Conservation (phyloP, 1,140 invertebrate genomes). For the Diabrotica virgifera region DNA sequence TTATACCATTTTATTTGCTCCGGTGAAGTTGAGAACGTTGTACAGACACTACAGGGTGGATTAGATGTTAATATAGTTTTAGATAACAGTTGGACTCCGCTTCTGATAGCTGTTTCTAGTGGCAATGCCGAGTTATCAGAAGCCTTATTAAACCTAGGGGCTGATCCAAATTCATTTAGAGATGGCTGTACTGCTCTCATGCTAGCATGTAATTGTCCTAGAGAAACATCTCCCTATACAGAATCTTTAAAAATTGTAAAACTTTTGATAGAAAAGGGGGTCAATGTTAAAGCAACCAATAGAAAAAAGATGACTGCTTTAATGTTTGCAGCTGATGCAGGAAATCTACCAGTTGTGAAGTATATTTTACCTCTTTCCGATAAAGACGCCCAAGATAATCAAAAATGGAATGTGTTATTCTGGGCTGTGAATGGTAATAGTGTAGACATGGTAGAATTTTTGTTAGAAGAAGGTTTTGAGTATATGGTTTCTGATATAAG, state of each 20-base stretch:
- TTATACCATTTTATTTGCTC: constrained; percentile 26
- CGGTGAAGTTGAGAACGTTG: constrained; percentile 19
- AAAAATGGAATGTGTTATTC: constrained; percentile 51
- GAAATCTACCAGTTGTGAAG: constrained; percentile 45
- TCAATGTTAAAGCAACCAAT: constrained; percentile 47
- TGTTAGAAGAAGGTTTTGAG: constrained; percentile 47
- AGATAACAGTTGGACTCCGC: constrained; percentile 35
- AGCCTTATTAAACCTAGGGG: constrained; percentile 33
- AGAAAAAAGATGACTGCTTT: constrained; percentile 50
- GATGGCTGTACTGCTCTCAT: constrained; percentile 38
- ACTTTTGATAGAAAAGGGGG: constrained; percentile 37
- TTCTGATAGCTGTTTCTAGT: constrained; percentile 36
- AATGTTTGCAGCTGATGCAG: constrained; percentile 50
- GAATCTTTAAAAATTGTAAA: constrained; percentile 32
- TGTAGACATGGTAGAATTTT: constrained; percentile 45
- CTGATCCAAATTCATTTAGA: constrained; percentile 35
- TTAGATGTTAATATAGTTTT: constrained; percentile 34
- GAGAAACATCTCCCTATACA: constrained; percentile 27
- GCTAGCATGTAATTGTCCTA: constrained; percentile 38
- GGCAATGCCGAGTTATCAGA: constrained; percentile 33
- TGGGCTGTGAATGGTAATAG: constrained; percentile 52
- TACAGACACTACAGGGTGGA: constrained; percentile 26
- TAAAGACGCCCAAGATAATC: constrained; percentile 49
- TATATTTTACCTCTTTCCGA: constrained; percentile 45
- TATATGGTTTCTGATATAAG: constrained; percentile 45